phyloP scores from a whole-genome alignment of 35 echinoderm and acorn worm species.

The Chiridota heheva region DNA sequence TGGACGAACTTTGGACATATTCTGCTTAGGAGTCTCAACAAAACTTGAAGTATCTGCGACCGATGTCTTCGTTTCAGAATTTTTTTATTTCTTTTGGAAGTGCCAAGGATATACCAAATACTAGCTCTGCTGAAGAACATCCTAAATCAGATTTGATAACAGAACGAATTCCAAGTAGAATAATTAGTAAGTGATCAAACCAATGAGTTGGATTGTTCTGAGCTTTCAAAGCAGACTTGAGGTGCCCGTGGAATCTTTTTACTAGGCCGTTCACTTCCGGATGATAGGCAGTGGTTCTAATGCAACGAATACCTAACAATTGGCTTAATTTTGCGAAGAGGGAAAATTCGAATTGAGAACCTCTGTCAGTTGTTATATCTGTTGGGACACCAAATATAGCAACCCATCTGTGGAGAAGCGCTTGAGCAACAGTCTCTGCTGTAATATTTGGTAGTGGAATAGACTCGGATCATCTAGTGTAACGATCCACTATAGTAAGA shows the following conservation, averaged over 20 bases:
- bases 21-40: constrained; percentile 2
- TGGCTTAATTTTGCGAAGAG: not conserved
- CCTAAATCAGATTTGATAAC: constrained; percentile 8
- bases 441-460: not conserved
- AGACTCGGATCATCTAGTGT: constrained; percentile 4
- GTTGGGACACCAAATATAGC: too few species aligned
- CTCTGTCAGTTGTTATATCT: constrained; percentile 26
- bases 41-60: not conserved
- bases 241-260: constrained; percentile 18
- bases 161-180: not conserved
- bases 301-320: constrained; percentile 17
- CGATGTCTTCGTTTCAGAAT: not conserved
- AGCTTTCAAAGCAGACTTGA: constrained; percentile 2
- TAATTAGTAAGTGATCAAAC: not conserved
- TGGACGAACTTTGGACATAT: not conserved
- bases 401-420: constrained; percentile 3
- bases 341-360: constrained; percentile 14
- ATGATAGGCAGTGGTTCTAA: constrained; percentile 43
- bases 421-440: not conserved
- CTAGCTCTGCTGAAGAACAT: not conserved
- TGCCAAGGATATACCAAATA: not conserved
- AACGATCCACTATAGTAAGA: constrained; percentile 28
- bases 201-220: not conserved
- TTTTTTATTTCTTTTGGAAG: too few species aligned
- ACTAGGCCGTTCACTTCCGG: constrained; percentile 34